Evolutionary conservation across 2,113 vertebrate species (phyloP), one percentile per base, ranked within the genome.

Genomic region (Osmerus eperlanus): DNA sequence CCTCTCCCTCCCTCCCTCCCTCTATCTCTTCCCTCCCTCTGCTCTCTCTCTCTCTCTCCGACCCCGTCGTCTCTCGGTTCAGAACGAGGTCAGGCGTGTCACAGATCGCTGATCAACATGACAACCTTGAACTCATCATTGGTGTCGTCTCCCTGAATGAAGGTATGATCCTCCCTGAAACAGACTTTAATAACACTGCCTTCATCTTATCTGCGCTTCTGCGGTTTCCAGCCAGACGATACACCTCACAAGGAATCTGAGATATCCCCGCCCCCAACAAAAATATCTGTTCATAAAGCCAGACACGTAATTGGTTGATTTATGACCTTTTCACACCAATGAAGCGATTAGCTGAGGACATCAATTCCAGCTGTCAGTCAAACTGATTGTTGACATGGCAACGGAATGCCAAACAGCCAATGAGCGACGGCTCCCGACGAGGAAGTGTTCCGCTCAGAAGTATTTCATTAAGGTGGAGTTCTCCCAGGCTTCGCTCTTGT

Each of bases 241-340:
- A 3, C 5, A 0, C 29, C 29, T 32, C 29, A 5, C 29, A 32
- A 32, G 29, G 29, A 4, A 32, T 32, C 29, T 4, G 29, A 32
- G 29, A 3, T 32, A 32, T 6, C 36, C 36, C 36, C 36, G 4
- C 36, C 36, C 5, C 8, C 36, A 41, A 83, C 23, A 23, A 83
- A 87, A 76, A 89, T 86, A 88, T 89, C 88, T 86, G 85, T 87
- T 88, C 86, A 88, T 86, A 84, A 85, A 89, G 80, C 74, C 54
- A 63, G 79, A 68, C n/a, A 79, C 75, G 81, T 89, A 91, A 91
- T 91, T 89, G 87, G 84, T 74, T 84, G 85, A 88, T 91, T 90
- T 87, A 89, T 90, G 90, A 91, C 89, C 89, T 90, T 90, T 91
- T 89, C 87, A 89, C 86, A 88, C 83, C 84, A 85, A 73, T 87